phyloP scores from a whole-genome alignment of 2,113 vertebrate genomes.

The Australoheros scitulus region DNA sequence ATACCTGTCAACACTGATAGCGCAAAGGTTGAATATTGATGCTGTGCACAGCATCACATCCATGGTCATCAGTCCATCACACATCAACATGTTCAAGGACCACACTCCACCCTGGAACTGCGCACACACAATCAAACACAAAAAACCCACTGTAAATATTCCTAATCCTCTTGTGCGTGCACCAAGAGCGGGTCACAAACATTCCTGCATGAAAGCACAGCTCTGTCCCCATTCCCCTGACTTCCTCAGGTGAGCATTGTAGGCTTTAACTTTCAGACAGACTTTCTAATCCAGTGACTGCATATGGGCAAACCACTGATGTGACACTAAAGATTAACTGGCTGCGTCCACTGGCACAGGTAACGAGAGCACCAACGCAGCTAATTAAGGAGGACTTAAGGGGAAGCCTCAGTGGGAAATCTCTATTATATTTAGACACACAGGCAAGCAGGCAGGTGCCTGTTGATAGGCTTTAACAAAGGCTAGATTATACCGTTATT shows the following conservation, averaged over 20 bases:
- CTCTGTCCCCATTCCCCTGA: background rate
- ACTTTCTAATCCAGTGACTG: background rate
- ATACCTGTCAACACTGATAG: constrained; percentile 92
- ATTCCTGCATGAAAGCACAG: background rate
- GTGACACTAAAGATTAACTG: constrained; percentile 27
- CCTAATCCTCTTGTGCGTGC: constrained; percentile 38
- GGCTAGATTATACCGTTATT: background rate
- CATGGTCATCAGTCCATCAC: constrained; percentile 93
- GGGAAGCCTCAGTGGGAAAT: background rate
- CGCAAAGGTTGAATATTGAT: constrained; percentile 95
- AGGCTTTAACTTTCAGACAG: background rate
- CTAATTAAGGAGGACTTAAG: constrained; percentile 36
- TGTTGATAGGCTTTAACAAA: constrained; percentile 5
- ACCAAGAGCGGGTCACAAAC: constrained; percentile 8
- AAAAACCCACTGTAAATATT: constrained; percentile 14
- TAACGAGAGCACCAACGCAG: constrained; percentile 37
- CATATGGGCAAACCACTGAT: background rate
- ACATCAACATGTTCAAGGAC: constrained; percentile 83
- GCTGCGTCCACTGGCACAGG: constrained; percentile 14
- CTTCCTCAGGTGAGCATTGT: background rate
- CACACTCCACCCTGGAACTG: constrained; percentile 94
- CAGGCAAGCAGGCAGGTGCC: constrained; percentile 4
- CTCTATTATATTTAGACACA: constrained; percentile 2
- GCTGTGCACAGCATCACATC: constrained; percentile 95
- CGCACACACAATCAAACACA: constrained; percentile 35